These are phyloP conservation scores for Gymnorhina tibicen DNA, from an alignment of 2,113 vertebrate species.

Conservation along the genomic window DNA sequence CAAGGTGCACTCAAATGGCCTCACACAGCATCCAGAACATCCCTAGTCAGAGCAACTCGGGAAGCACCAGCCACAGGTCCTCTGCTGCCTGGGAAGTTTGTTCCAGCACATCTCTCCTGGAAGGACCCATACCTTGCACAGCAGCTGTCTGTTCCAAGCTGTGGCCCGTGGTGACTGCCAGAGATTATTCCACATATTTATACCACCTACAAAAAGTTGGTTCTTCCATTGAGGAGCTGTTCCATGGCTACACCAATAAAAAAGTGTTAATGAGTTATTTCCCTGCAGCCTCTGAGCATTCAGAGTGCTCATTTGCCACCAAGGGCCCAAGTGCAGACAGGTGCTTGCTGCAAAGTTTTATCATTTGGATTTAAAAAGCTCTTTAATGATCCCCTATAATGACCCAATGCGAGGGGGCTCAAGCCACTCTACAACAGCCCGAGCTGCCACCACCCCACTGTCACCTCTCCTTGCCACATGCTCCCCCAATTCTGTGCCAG, in stretches of 20 bases:
- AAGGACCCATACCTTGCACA: not conserved
- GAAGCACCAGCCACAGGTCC: not conserved
- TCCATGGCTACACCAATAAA: not conserved
- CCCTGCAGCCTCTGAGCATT: not conserved
- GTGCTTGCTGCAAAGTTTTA: not conserved
- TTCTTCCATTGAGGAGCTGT: not conserved
- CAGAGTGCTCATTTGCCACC: not conserved
- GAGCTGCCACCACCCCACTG: not conserved
- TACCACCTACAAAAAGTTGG: not conserved
- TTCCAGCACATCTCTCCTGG: not conserved
- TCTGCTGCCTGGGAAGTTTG: not conserved
- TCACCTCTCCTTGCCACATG: not conserved
- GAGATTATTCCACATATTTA: not conserved
- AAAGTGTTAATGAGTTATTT: not conserved
- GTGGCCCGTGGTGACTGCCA: not conserved
- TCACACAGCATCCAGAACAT: not conserved
- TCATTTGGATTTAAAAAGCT: not conserved
- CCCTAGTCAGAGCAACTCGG: rapidly evolving
- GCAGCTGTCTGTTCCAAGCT: not conserved
- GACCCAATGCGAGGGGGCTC: not conserved
- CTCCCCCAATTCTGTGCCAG: rapidly evolving
- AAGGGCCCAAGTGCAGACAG: rapidly evolving
- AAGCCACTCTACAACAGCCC: not conserved
- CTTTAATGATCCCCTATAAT: not conserved
- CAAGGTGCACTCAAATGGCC: not conserved